Evolutionary conservation across 2,888 invertebrate species (phyloP).

Genomic region (Myopa tessellatipennis): DNA sequence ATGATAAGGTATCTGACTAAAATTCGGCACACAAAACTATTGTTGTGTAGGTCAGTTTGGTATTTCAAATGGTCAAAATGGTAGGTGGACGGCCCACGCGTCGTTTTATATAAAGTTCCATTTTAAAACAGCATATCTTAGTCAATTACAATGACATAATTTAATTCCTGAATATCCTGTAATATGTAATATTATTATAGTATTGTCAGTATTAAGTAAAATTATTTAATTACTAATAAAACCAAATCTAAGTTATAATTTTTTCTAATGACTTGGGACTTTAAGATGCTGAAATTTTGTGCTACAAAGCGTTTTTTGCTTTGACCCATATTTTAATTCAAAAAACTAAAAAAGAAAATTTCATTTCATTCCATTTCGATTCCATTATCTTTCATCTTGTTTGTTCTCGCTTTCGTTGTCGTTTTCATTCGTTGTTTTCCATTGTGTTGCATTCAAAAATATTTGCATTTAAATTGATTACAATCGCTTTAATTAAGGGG

Average conservation of each 20-base stretch:
- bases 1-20: too few relatives aligned
- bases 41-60: too few relatives aligned
- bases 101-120: too few relatives aligned
- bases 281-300: slow-evolving; percentile 3
- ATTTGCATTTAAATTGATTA: slow-evolving; percentile 41
- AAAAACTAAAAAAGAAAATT: not conserved
- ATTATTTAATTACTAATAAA: too few relatives aligned
- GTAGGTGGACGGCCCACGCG: too few relatives aligned
- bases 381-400: slow-evolving; percentile 5
- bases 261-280: not conserved
- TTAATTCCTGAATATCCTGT: too few relatives aligned
- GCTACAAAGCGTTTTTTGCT: not conserved
- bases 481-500: slow-evolving; percentile 41
- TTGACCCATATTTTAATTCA: not conserved
- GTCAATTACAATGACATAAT: too few relatives aligned
- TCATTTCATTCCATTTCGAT: not conserved
- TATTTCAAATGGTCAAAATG: too few relatives aligned
- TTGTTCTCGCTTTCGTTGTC: not conserved
- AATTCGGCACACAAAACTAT: too few relatives aligned
- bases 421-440: not conserved
- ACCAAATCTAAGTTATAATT: not conserved
- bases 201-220: too few relatives aligned
- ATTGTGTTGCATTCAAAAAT: slow-evolving; percentile 21
- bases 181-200: too few relatives aligned
- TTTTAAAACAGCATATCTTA: too few relatives aligned